Evolutionary conservation across 2,113 vertebrate species (phyloP).

Genomic region (Murina feae): DNA sequence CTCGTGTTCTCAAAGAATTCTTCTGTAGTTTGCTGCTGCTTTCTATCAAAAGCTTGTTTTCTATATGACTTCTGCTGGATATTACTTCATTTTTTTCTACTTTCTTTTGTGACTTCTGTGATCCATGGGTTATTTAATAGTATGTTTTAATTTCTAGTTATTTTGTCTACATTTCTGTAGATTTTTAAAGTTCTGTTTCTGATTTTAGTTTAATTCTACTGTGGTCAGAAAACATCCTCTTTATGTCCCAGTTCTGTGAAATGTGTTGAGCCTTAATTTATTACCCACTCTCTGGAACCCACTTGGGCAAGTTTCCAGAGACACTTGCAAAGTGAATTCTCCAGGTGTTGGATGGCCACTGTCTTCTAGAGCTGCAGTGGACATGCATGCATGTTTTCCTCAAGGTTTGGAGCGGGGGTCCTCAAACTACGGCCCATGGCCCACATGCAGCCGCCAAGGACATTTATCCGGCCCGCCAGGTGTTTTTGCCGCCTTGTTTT

Average conservation of each 20-base stretch:
- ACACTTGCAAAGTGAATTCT: background rate
- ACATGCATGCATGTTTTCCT: background rate
- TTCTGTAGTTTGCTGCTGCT: slow-evolving; percentile 4
- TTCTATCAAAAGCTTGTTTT: background rate
- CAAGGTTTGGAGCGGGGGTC: background rate
- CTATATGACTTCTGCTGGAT: slow-evolving; percentile 9
- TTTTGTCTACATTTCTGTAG: background rate
- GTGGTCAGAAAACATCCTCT: background rate
- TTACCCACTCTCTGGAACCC: background rate
- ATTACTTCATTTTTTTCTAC: slow-evolving; percentile 1
- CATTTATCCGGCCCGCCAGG: too few relatives aligned
- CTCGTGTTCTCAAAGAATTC: background rate
- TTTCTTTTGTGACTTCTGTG: background rate
- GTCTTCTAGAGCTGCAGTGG: background rate
- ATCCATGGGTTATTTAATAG: background rate
- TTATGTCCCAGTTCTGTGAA: background rate
- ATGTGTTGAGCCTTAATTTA: background rate
- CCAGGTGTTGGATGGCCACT: background rate
- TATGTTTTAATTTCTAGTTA: background rate
- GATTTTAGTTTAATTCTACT: background rate
- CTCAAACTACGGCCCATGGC: too few relatives aligned
- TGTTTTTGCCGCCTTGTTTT: too few relatives aligned
- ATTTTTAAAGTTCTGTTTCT: background rate
- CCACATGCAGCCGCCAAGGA: too few relatives aligned
- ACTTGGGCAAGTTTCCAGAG: background rate